Conservation (phyloP, 2,797 vertebrate species). For the Corythornis leucogaster region DNA sequence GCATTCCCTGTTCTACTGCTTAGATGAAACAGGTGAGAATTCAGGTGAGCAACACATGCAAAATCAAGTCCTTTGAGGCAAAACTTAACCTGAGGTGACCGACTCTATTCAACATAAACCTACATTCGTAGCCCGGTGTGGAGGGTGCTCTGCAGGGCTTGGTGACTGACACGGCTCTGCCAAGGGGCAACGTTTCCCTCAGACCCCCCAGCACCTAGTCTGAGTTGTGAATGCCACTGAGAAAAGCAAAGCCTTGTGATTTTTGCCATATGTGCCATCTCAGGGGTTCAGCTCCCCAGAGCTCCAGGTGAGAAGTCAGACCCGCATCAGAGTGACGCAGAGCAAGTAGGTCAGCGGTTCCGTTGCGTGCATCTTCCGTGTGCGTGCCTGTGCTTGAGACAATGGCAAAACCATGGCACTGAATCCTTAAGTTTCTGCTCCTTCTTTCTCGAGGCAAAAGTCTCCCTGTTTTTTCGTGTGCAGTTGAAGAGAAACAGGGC, state of each 20-base stretch:
- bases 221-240: not conserved
- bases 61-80: not conserved
- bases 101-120: not conserved
- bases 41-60: conserved; percentile 23
- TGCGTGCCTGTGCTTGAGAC: not conserved
- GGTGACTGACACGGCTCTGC: not conserved
- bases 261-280: not conserved
- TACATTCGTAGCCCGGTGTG: not conserved
- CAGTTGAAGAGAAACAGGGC: not conserved
- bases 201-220: not conserved
- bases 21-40: not conserved
- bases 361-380: not conserved
- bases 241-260: not conserved
- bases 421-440: conserved; percentile 9
- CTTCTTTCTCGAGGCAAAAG: not conserved
- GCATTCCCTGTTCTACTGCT: not conserved
- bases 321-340: conserved; percentile 26
- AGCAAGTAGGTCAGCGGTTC: conserved; percentile 54
- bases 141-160: not conserved
- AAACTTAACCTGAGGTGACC: not conserved
- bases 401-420: not conserved
- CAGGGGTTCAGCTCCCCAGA: not conserved
- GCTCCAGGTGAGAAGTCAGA: conserved; percentile 30
- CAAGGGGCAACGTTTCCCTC: not conserved
- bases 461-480: not conserved